Percentiles rank a stretch among this genome's conserved stretches.
Evolutionary conservation across 1,140 invertebrate genomes (phyloP).

Genomic region (Anoplolepis gracilipes): DNA sequence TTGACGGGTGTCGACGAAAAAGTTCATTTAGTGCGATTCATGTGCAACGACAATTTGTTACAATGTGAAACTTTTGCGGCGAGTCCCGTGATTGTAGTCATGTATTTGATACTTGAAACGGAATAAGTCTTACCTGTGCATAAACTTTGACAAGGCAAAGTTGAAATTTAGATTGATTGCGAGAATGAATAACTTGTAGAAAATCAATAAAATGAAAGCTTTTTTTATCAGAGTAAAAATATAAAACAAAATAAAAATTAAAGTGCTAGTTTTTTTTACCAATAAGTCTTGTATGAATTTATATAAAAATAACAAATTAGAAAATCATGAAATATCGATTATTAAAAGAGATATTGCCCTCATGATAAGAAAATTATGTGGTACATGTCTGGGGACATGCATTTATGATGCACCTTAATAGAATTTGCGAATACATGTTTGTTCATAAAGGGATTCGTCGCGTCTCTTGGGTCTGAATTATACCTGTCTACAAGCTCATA

Average conservation of each 20-base stretch:
- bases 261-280: neutral
- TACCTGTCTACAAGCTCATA: neutral
- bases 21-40: constrained; percentile 53
- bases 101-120: constrained; percentile 34
- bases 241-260: neutral
- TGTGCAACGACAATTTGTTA: constrained; percentile 51
- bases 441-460: constrained; percentile 12
- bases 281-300: neutral
- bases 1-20: constrained; percentile 18
- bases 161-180: constrained; percentile 43
- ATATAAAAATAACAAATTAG: neutral
- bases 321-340: too few relatives aligned
- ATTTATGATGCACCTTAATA: constrained; percentile 4
- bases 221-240: neutral
- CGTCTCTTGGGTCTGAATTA: constrained; percentile 10
- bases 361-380: neutral
- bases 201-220: constrained; percentile 31
- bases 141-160: constrained; percentile 35
- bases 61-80: constrained; percentile 26
- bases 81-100: constrained; percentile 38
- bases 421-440: constrained; percentile 12
- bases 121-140: neutral
- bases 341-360: neutral
- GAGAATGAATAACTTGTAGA: constrained; percentile 23
- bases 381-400: neutral